Evolutionary conservation across 2,113 vertebrate species (phyloP), one percentile per base, ranked within the genome.

Genomic region (Helogale parvula): DNA sequence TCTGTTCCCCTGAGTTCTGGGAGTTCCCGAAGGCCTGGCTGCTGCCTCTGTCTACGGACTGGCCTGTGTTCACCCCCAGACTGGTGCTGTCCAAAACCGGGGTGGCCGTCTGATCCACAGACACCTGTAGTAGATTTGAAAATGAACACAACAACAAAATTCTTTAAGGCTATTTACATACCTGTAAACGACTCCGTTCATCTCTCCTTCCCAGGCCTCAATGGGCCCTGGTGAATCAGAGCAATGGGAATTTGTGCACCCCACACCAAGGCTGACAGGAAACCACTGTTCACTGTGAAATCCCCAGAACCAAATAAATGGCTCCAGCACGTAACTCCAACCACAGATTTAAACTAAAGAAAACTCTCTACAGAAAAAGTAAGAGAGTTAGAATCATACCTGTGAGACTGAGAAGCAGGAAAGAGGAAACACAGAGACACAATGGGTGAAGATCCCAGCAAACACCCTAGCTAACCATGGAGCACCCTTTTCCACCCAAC

Each of bases 41-140:
- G 33, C 54, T 98, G 82, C 98, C 86, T 96, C 98, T 98, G 21
- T 99, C 99, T 3, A 97, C 29, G 23, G 98, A 93, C 80, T 99
- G 99, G 68, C 97, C 97, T 0, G 29, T 23, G 93, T 63, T 98
- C 38, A 97, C 96, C 96, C 98, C 96, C 7, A 99, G 98, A 69
- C 94, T 74, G 84, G 60, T 98, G 79, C 98, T 97, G 47, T 99
- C 98, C 7, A 99, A 98, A 23, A 68, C 31, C 1, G 98, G 86
- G 92, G 98, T 96, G 38, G 94, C 97, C 0, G 98, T 98, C 0
- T 99, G 98, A 87, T 99, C 99, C 68, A 98, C 54, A 23, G 99
- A 99, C 38, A 99, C 98, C 99, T 99, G 92, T 3, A 45, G 76
- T 57, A 89, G 86, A 83, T 5, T 90, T 16, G 88, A 97, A 94